phyloP scores from a whole-genome alignment of 2,797 vertebrate species.

The Malurus splendens region DNA sequence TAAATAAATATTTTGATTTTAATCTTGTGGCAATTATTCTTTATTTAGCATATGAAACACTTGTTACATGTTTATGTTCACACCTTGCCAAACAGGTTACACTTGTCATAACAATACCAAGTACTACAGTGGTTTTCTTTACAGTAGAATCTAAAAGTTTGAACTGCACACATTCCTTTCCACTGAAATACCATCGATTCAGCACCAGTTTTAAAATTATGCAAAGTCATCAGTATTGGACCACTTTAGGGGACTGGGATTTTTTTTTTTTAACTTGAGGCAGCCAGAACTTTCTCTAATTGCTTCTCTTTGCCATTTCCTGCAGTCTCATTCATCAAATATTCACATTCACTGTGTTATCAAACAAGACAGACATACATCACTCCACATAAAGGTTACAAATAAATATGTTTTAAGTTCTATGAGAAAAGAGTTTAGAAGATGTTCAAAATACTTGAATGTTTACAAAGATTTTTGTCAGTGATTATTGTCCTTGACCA shows the following conservation, averaged over 20 bases:
- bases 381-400: constrained; percentile 69
- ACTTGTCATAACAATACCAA: constrained; percentile 60
- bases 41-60: constrained; percentile 59
- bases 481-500: constrained; percentile 52
- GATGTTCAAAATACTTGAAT: constrained; percentile 56
- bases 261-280: not conserved
- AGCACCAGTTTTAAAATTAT: not conserved
- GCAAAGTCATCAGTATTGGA: not conserved
- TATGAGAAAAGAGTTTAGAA: constrained; percentile 53
- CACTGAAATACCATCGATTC: constrained; percentile 5
- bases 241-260: not conserved
- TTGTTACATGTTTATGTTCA: constrained; percentile 61
- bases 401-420: constrained; percentile 69
- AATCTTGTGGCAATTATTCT: constrained; percentile 60
- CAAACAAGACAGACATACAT: constrained; percentile 63
- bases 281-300: not conserved
- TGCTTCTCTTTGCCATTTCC: not conserved
- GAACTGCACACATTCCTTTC: not conserved
- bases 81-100: constrained; percentile 46
- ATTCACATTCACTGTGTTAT: constrained; percentile 53
- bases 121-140: constrained; percentile 44
- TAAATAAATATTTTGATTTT: constrained; percentile 67
- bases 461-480: constrained; percentile 58
- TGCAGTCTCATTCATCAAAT: constrained; percentile 25
- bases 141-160: constrained; percentile 8